A percentile compares a stretch with the other conserved stretches of the same genome.
These are phyloP conservation scores for Platyura marginata DNA, from an alignment of 1,140 invertebrate genomes.

Conservation along the genomic window DNA sequence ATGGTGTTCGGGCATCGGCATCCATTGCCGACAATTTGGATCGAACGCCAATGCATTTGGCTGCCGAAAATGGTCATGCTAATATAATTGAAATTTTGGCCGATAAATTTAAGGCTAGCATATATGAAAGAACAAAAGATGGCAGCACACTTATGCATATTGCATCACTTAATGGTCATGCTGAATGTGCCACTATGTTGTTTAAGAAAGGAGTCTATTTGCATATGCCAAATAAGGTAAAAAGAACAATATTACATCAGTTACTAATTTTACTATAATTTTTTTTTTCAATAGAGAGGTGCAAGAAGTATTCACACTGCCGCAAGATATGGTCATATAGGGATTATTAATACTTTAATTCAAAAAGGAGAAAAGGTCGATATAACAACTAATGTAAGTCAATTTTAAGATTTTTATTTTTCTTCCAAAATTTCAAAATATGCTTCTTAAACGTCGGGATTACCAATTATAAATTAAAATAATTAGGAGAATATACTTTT, in stretches of 20 bases:
- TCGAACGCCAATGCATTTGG: constrained; percentile 90
- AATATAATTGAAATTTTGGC: constrained; percentile 87
- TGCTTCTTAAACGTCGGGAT: too few species aligned
- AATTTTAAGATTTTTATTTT: constrained; percentile 4
- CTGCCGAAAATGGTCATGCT: constrained; percentile 92
- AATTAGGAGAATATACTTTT: constrained; percentile 2
- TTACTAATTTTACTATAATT: too few species aligned
- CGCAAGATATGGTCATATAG: constrained; percentile 82
- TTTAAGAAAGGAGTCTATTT: constrained; percentile 98
- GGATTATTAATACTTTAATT: constrained; percentile 90
- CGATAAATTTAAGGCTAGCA: constrained; percentile 94
- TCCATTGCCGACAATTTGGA: constrained; percentile 88
- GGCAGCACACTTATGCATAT: constrained; percentile 98
- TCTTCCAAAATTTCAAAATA: not conserved
- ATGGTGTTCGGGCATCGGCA: constrained; percentile 80
- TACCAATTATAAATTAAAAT: too few species aligned
- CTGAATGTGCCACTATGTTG: constrained; percentile 95
- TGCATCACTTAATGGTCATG: constrained; percentile 87
- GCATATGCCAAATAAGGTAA: constrained; percentile 99
- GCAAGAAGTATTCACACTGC: constrained; percentile 85
- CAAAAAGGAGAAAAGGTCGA: constrained; percentile 94
- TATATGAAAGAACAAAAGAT: constrained; percentile 87
- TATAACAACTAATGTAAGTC: constrained; percentile 74
- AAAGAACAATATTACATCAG: too few species aligned
- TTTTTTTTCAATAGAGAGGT: too few species aligned